Evolutionary conservation across 1,140 invertebrate species (phyloP), one percentile per base, ranked within the genome.

Genomic region (Eriocheir sinensis): DNA sequence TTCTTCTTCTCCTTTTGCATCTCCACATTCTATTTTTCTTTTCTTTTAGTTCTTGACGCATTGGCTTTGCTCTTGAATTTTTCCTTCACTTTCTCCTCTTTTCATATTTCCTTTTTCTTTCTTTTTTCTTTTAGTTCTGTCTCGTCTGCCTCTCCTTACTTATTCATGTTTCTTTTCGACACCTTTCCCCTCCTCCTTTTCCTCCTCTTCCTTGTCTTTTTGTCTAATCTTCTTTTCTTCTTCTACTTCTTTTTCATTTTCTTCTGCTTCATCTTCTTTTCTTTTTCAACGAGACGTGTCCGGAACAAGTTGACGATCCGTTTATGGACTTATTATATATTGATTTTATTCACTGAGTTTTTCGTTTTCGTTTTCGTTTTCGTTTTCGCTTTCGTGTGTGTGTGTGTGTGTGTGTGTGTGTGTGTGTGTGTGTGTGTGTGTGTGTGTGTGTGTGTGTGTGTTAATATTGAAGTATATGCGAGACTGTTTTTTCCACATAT

Each of bases 381-480:
- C 79, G 6, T 81, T 27, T n/a, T 81, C 32, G 3, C 3, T 30
- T 81, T 88, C 38, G 8, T 48, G 44, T 44, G 44, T n/a, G 2
- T 44, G 0, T 48, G 44, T 44, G 44, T 27, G 48, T 89, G 44
- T 48, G 44, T 6, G 44, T 6, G 48, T 48, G 44, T 89, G 30
- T 89, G 30, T 41, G 30, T 44, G 44, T 89, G 8, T 89, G 3
- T 60, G 34, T 60, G 36, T 88, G 41, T 88, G 15, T 40, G 41
- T 88, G 15, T 88, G 41, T 88, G 41, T 88, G 4, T 88, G 34
- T 81, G 34, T 81, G 34, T 81, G 34, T 81, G 34, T 81, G 34
- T 81, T 30, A 30, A 81, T 81, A 44, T 88, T 41, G n/a, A 88
- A n/a, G 36, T 88, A 21, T 81, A 85, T 85, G 27, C 4, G n/a